phyloP scores from a whole-genome alignment of 2,888 invertebrate genomes.

The Mimachlamys varia region DNA sequence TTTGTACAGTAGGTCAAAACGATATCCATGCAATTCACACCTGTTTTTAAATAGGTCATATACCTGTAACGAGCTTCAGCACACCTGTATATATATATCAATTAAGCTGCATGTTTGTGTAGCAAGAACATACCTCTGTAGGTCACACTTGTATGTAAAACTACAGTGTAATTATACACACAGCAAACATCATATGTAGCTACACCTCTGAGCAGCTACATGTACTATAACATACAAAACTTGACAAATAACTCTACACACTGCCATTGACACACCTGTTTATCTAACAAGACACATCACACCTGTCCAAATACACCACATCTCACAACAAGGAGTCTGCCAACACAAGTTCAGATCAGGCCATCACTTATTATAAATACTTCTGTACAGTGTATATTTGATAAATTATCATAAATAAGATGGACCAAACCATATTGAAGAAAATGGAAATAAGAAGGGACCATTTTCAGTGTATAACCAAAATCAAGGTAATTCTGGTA shows the following conservation, averaged over 20 bases:
- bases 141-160: not conserved
- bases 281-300: constrained; percentile 10
- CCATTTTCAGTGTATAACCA: no score
- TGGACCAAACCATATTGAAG: not conserved
- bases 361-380: no score
- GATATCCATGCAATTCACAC: no score
- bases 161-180: not conserved
- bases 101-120: not conserved
- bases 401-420: not conserved
- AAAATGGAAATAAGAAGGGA: no score
- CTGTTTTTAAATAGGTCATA: no score
- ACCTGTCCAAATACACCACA: not conserved
- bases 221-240: not conserved
- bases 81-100: no score
- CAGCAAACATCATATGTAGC: not conserved
- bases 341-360: not conserved
- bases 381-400: no score
- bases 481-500: no score
- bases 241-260: not conserved
- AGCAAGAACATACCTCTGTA: not conserved
- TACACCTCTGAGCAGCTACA: not conserved
- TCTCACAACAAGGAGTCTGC: not conserved
- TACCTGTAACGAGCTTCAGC: no score
- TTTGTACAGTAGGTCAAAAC: no score
- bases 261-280: not conserved